Evolutionary conservation across 2,113 vertebrate species (phyloP).

Genomic region (Calidris pygmaea): DNA sequence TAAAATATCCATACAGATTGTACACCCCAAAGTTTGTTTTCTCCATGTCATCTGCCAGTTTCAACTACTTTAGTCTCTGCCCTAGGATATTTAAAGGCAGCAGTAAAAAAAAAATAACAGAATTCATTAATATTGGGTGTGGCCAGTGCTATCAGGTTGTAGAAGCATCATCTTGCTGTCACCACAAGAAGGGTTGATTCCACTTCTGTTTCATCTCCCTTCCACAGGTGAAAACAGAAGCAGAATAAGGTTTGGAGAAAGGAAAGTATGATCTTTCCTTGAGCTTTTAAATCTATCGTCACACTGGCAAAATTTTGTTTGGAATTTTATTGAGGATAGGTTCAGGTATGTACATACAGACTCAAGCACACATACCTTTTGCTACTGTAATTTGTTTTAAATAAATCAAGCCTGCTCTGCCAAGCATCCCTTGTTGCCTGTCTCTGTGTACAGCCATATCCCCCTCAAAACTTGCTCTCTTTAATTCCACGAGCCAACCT

Average conservation of each 20-base stretch:
- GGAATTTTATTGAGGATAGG: neutral
- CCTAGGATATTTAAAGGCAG: neutral
- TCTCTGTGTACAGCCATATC: neutral
- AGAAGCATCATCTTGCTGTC: neutral
- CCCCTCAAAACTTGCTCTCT: neutral
- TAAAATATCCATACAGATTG: neutral
- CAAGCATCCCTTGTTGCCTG: neutral
- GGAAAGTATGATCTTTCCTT: neutral
- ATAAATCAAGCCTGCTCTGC: neutral
- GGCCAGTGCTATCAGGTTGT: neutral
- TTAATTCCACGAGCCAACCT: neutral
- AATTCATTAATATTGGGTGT: neutral
- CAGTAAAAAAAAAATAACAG: neutral
- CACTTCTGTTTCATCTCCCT: neutral
- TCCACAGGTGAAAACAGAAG: neutral
- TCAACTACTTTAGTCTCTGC: neutral
- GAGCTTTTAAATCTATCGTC: neutral
- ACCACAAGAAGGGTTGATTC: neutral
- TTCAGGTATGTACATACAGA: neutral
- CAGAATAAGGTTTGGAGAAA: neutral
- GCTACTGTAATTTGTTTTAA: neutral
- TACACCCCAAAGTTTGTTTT: neutral
- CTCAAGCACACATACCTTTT: fast-evolving
- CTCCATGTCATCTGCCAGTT: neutral
- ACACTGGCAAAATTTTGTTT: neutral